Base-by-base conservation (phyloP, 2,888 invertebrate species). In the Calliphora vomitoria region DNA sequence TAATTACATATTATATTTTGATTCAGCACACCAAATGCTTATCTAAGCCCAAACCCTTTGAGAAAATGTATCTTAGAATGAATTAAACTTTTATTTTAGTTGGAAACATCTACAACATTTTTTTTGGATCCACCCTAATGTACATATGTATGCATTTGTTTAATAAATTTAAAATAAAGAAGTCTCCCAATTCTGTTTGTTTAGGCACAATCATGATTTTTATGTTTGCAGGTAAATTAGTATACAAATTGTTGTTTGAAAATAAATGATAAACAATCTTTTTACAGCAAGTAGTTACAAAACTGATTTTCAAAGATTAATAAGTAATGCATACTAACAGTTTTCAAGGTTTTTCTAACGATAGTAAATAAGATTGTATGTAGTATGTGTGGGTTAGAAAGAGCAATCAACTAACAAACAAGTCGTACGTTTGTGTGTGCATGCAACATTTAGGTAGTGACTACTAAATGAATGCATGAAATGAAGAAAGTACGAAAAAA, bases 191-290 rank as follows among this genome's bases (percentile, higher is more conserved):
- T 44, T 31, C 1, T 35, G 50, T 62, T 80, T 47, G 60, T 50
- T 50, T 69, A 50, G 80, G 69, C 44, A 80, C 35, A 50, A 44
- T 71, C 69, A 60, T 69, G 69, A 80, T 68, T 15, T 58, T 69
- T 35, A 44, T 69, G 69, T 31, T 60, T 71, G 31, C 80, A 71
- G 80, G 80, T 80, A 80, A 80, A 80, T 71, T 71, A 60, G 60
- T 71, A 50, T 31, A 58, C 31, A 31, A 71, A 8, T 66, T 66
- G 18, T 13, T 11, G 66, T 66, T 55, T 13, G 35, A 72, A 53
- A 38, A 20, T 20, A 74, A 55, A 64, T 64, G 75, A 64, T 50
- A 44, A 74, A 62, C 47, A 35, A 50, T 44, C 50, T 31, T 62
- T 35, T 25, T n/a, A 53, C 44, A 13, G 44, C 44, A 44, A 44